Percentiles rank a stretch among this genome's conserved stretches.
Evolutionary conservation across 2,113 vertebrate species (phyloP).

Genomic region (Bujurquina vittata): DNA sequence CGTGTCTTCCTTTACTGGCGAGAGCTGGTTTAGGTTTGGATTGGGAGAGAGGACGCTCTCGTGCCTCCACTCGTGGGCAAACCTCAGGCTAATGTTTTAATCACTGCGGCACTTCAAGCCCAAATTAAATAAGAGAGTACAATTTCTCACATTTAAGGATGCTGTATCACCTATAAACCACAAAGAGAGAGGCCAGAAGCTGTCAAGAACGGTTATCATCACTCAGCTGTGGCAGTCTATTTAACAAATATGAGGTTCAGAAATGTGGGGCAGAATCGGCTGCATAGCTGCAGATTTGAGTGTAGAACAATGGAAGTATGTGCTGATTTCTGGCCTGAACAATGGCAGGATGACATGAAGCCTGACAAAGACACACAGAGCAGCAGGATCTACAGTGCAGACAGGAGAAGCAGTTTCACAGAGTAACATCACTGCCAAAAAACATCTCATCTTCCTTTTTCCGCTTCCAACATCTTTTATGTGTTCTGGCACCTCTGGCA

Average conservation of each 20-base stretch:
- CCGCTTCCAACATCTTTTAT: conserved; percentile 68
- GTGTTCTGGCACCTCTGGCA: conserved; percentile 67
- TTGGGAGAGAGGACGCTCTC: conserved; percentile 14
- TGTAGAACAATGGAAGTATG: conserved; percentile 73
- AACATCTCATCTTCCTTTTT: conserved; percentile 57
- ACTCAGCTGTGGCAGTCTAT: conserved; percentile 43
- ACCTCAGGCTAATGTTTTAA: neutral
- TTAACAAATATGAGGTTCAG: conserved; percentile 60
- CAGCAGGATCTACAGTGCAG: conserved; percentile 64
- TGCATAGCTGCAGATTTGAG: conserved; percentile 58
- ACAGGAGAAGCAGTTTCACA: conserved; percentile 57
- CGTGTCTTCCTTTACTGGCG: conserved; percentile 61
- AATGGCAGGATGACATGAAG: conserved; percentile 80
- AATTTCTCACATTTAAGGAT: conserved; percentile 14
- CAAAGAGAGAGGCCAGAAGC: conserved; percentile 9
- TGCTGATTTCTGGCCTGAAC: conserved; percentile 70
- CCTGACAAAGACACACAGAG: conserved; percentile 66
- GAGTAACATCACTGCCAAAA: conserved; percentile 59
- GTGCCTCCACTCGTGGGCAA: neutral
- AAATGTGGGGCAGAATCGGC: conserved; percentile 51
- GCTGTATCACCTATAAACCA: conserved; percentile 3
- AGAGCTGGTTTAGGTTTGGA: conserved; percentile 19
- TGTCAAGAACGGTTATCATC: conserved; percentile 5
- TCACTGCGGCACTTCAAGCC: neutral
- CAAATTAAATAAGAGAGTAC: conserved; percentile 14